Evolutionary conservation across 2,888 invertebrate genomes (phyloP), one percentile per base, ranked within the genome.

Genomic region (Achlya flavicornis): DNA sequence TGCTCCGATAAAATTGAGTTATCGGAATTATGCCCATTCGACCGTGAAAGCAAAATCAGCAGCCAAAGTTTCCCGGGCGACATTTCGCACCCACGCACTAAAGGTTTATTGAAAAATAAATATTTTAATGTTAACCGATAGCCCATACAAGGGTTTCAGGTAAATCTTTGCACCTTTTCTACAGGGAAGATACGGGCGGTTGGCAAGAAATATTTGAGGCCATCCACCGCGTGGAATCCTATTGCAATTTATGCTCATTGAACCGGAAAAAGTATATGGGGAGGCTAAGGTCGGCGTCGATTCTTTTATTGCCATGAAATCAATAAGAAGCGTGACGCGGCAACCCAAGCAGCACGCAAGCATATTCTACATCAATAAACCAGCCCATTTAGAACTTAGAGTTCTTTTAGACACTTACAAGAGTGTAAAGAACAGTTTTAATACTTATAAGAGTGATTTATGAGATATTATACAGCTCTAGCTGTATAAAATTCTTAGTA

Each of bases 241-340:
- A 91, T 92, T 90, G 92, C 92, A 92, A 92, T 93, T 93, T 91
- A 92, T 90, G 91, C 87, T 89, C 92, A 89, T 85, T 91, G 92
- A 89, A 85, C 88, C 81, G 91, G 87, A 89, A 89, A 90, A 91
- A 91, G 89, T 91, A 86, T 91, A 89, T 84, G 88, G 91, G 90
- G 90, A 88, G 81, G 86, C 87, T 87, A 87, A 90, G 88, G 90
- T 88, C 81, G 87, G 79, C 79, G 84, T 75, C 81, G 86, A 90
- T 92, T 92, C 90, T 90, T 91, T 92, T 92, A 93, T 92, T 92
- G 90, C 83, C 84, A 79, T 75, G 83, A 87, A 89, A 92, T 92
- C 91, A 90, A 92, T 93, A 90, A 84, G 83, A 73, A 83, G 78
- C 84, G 87, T 90, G 89, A 92, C 87, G 79, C 69, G 73, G 84